These are phyloP conservation scores for Heliconius nattereri DNA, from an alignment of 1,140 invertebrate genomes.

Conservation along the genomic window DNA sequence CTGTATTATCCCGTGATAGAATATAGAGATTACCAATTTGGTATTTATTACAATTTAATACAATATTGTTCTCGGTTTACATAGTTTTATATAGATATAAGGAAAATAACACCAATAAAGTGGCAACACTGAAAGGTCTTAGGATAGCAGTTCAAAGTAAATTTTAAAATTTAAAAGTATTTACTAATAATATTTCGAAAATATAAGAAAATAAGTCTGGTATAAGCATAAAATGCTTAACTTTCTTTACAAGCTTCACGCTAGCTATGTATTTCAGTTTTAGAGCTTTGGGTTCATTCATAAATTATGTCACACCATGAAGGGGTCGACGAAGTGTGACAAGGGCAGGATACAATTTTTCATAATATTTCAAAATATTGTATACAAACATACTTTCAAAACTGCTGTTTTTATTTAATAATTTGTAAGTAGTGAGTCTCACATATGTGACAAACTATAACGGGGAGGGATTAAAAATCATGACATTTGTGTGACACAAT, in stretches of 20 bases:
- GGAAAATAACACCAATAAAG: slow-evolving; percentile 35
- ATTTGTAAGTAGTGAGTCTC: too few species aligned
- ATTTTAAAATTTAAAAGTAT: slow-evolving; percentile 16
- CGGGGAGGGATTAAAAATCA: too few species aligned
- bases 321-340: too few species aligned
- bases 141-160: slow-evolving; percentile 5
- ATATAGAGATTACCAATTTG: slow-evolving; percentile 29
- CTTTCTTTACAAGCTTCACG: slow-evolving; percentile 23
- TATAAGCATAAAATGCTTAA: slow-evolving; percentile 30
- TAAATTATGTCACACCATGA: too few species aligned
- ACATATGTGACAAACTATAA: too few species aligned
- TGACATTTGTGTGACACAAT: too few species aligned
- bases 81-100: slow-evolving; percentile 33
- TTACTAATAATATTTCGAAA: slow-evolving; percentile 23
- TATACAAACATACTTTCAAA: too few species aligned
- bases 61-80: slow-evolving; percentile 19
- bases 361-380: too few species aligned
- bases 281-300: too few species aligned
- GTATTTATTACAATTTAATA: slow-evolving; percentile 6
- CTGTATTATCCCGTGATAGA: slow-evolving; percentile 54
- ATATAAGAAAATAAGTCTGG: slow-evolving; percentile 30
- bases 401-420: too few species aligned
- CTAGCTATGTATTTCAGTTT: slow-evolving; percentile 11
- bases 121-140: slow-evolving; percentile 18
- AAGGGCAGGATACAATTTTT: too few species aligned